Base-by-base conservation (phyloP, 92 coral and sea anemone species). In the Bergia puertoricense region DNA sequence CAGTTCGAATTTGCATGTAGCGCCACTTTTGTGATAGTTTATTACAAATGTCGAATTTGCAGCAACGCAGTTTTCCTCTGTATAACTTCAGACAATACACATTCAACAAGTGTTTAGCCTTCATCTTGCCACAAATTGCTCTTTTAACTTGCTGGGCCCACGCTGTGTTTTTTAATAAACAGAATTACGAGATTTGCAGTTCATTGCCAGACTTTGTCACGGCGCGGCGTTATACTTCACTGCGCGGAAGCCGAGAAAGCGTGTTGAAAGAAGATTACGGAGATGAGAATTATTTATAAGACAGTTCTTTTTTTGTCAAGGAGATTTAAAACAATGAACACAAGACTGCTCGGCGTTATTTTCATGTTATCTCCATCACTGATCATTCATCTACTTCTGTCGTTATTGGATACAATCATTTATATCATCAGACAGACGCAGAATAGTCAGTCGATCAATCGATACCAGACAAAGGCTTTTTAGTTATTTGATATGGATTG, bases 61-160 rank as follows among this genome's bases (percentile, higher is more conserved):
- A n/a, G 11, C 46, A 16, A 8, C 8, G 6, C 20, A 16, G 68
- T 62, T 62, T 56, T 6, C 65, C 14, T 56, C 30, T 56, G 65
- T 56, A 59, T 20, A 36, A n/a, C 18, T 50, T 13, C 38, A 43
- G 23, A 42, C 23, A 43, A 16, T 40, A 5, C 80, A 11, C 36
- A 76, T 76, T 76, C 80, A 76, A 76, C 51, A 76, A 40, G 54
- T 76, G 80, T 76, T 76, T 9, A 76, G 46, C 46, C 80, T 16
- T 76, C 51, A 10, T 23, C 46, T 15, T 42, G 80, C 30, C 80
- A 5, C 10, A 41, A 42, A 18, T 76, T 43, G 23, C 69, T 18
- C 6, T 76, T 76, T 48, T 48, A 79, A 36, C 22, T n/a, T 30
- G 42, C 40, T 18, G 81, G 45, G 18, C 81, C 54, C 38, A 20